phyloP scores from a whole-genome alignment of 2,113 vertebrate genomes.

The Sander vitreus region DNA sequence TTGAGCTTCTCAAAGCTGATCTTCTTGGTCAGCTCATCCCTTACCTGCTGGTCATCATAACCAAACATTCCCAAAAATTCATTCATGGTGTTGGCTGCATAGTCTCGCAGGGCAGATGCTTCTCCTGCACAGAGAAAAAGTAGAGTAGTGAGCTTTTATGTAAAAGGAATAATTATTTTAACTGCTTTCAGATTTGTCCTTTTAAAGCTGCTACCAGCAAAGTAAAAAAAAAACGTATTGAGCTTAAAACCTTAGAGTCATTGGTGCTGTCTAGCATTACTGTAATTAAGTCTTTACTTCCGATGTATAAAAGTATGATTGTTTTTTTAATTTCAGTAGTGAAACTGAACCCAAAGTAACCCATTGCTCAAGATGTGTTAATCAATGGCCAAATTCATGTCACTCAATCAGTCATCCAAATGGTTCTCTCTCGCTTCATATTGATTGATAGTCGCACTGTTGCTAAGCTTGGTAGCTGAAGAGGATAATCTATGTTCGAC shows the following conservation, averaged over 20 bases:
- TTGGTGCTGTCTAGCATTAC: not conserved
- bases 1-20: conserved; percentile 97
- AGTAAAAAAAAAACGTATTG: not conserved
- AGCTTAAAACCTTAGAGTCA: not conserved
- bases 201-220: not conserved
- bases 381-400: conserved; percentile 18
- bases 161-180: not conserved
- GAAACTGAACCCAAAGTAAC: conserved; percentile 23
- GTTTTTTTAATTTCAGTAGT: conserved; percentile 8
- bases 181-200: not conserved
- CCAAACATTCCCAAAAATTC: conserved; percentile 99
- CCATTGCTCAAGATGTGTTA: conserved; percentile 13
- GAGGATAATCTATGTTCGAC: not conserved
- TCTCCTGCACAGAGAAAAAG: conserved; percentile 85
- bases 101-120: conserved; percentile 92
- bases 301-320: not conserved
- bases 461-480: not conserved
- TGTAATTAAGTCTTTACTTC: not conserved
- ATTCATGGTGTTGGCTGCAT: conserved; percentile 97
- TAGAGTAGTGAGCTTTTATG: conserved; percentile 19
- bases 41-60: conserved; percentile 95
- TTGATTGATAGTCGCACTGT: conserved; percentile 35
- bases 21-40: conserved; percentile 96
- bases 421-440: conserved; percentile 12
- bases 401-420: conserved; percentile 26